phyloP scores from a whole-genome alignment of 2,888 invertebrate genomes.

The Tinea pellionella region DNA sequence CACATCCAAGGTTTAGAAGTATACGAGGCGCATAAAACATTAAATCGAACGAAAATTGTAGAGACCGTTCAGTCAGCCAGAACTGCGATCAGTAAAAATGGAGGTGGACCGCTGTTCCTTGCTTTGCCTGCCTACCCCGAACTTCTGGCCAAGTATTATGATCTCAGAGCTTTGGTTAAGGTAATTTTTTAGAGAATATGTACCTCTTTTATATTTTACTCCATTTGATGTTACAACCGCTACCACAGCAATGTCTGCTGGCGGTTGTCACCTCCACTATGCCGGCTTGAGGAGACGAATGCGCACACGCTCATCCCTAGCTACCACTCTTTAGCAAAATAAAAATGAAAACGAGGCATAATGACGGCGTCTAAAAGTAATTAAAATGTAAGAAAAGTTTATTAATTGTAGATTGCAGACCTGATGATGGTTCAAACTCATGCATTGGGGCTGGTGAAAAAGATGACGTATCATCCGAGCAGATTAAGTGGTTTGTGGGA shows the following conservation, averaged over 20 bases:
- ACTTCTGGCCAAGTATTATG: slow-evolving; percentile 76
- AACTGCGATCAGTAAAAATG: slow-evolving; percentile 52
- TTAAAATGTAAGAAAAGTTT: too few species aligned
- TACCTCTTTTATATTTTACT: too few species aligned
- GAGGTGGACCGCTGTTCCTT: slow-evolving; percentile 67
- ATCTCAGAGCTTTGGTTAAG: slow-evolving; percentile 73
- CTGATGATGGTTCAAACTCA: slow-evolving; percentile 77
- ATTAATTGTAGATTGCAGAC: slow-evolving; percentile 56
- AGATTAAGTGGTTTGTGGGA: slow-evolving; percentile 81
- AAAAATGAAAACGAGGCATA: too few species aligned
- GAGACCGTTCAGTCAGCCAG: slow-evolving; percentile 55
- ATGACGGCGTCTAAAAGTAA: too few species aligned
- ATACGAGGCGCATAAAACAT: slow-evolving; percentile 61
- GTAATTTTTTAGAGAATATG: neutral
- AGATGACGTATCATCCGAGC: slow-evolving; percentile 81
- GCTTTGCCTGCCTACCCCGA: slow-evolving; percentile 75
- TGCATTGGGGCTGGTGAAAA: slow-evolving; percentile 72
- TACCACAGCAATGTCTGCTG: too few species aligned
- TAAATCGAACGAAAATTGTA: slow-evolving; percentile 60
- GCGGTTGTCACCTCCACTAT: too few species aligned
- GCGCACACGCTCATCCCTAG: too few species aligned
- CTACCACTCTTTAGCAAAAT: too few species aligned
- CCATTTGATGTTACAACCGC: too few species aligned
- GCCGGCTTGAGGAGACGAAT: too few species aligned
- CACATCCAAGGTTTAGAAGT: slow-evolving; percentile 70